Conservation (phyloP, 30 jellyfish, hydroid and myxozoan genomes). For the Chironex yamaguchii region DNA sequence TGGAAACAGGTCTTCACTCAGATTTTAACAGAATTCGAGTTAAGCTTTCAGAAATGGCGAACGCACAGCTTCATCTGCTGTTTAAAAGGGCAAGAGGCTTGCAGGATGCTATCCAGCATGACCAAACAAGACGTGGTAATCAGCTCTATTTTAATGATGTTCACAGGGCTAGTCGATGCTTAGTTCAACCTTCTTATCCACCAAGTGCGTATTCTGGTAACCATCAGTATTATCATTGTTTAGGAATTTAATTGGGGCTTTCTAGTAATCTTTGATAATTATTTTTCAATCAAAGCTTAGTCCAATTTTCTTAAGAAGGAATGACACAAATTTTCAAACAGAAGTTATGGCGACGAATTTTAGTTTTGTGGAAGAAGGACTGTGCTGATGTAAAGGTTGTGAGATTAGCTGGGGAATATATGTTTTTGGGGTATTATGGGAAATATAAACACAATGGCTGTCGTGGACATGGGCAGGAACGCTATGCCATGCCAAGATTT, state of each 20-base stretch:
- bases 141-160: background rate
- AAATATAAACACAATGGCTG: too few species aligned
- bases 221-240: background rate
- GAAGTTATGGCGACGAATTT: too few species aligned
- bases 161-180: background rate
- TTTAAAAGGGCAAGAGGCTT: slow-evolving; percentile 73
- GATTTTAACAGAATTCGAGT: slow-evolving; percentile 83
- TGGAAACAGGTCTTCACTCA: slow-evolving; percentile 78
- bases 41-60: slow-evolving; percentile 81
- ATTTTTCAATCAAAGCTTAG: too few species aligned
- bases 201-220: background rate
- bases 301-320: too few species aligned
- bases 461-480: too few species aligned
- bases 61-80: slow-evolving; percentile 72
- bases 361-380: too few species aligned
- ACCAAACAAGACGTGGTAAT: background rate
- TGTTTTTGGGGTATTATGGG: too few species aligned
- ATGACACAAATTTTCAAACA: too few species aligned
- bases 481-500: too few species aligned
- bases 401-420: too few species aligned
- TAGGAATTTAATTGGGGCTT: background rate
- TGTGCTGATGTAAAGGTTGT: too few species aligned
- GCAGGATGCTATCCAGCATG: slow-evolving; percentile 73
- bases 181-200: background rate
- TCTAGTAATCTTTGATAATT: too few species aligned